phyloP scores from a whole-genome alignment of 2,888 invertebrate genomes.

The Anodontia alba region DNA sequence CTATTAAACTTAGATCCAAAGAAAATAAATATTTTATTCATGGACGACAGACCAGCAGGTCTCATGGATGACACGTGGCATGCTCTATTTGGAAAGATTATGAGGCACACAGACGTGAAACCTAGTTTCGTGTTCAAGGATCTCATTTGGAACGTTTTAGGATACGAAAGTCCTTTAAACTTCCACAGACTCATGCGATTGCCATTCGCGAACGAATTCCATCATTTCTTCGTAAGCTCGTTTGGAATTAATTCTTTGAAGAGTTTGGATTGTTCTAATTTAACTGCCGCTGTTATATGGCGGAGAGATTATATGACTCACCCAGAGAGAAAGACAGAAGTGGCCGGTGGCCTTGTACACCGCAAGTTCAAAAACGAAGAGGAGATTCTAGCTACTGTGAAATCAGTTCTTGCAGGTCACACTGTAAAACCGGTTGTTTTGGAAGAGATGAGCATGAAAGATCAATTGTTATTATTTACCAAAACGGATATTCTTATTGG shows the following conservation, averaged over 20 bases:
- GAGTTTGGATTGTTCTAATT: conserved; percentile 35
- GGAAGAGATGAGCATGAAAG: conserved; percentile 48
- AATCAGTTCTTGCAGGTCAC: conserved; percentile 23
- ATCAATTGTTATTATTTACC: conserved; percentile 46
- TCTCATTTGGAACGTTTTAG: conserved; percentile 57
- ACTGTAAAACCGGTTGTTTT: conserved; percentile 30
- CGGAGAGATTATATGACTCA: conserved; percentile 53
- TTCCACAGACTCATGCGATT: conserved; percentile 39
- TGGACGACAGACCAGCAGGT: conserved; percentile 54
- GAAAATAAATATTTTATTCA: conserved; percentile 37
- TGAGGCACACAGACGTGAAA: conserved; percentile 29
- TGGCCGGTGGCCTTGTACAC: conserved; percentile 41
- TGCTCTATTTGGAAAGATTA: conserved; percentile 42
- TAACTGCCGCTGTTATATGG: conserved; percentile 44
- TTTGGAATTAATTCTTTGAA: conserved; percentile 33
- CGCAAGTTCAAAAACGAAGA: conserved; percentile 55
- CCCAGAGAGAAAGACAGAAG: conserved; percentile 39
- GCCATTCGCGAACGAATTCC: conserved; percentile 44
- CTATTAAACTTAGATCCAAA: conserved; percentile 38
- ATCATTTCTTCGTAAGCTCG: conserved; percentile 41
- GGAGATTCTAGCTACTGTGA: conserved; percentile 33
- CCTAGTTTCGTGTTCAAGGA: conserved; percentile 32
- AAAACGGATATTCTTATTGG: conserved; percentile 56
- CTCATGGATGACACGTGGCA: conserved; percentile 54
- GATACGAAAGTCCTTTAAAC: conserved; percentile 60